Evolutionary conservation across 64 coral and sea anemone genomes (phyloP), one percentile per base, ranked within the genome.

Genomic region (Montipora sp.): DNA sequence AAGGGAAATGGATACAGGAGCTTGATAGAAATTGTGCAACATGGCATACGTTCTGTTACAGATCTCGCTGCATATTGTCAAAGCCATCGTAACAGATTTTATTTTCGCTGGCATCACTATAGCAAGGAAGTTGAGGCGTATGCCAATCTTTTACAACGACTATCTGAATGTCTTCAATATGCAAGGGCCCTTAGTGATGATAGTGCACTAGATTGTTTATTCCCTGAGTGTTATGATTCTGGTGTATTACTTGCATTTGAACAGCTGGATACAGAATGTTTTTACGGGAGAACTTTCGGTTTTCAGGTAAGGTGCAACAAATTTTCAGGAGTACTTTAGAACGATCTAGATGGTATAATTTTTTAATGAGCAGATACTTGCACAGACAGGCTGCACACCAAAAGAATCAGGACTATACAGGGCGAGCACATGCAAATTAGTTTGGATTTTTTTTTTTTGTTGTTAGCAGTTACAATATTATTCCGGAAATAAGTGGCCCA

Each of bases 1-100:
- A 99, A 99, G 66, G 98, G 98, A 2, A 99, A 99, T 47, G 98
- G 98, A 3, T 99, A 96, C 58, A 78, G 98, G 22, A 96, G 94
- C 15, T 89, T 99, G 61, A 47, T 99, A 67, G 50, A 80, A 68
- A 46, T 99, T 12, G 45, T 96, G 4, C 92, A 99, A 80, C 83
- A 96, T 8, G 92, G 94, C 9, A 89, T 99, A 43, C 89, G 94
- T 80, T 77, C 89, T 47, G 79, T 99, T n/a, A 92, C 95, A 60
- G 94, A 96, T 8, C 48, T 99, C 60, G 84, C 91, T 23, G 81
- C 80, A 5, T 94, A 96, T 77, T 99, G 95, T 67, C 81, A 91
- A 22, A 80, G 74, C 11, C 92, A 99, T 92, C 88, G 98, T 86
- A 89, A 96, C 16, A 80, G 90, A 50, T 94, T 99, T 93, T 95